phyloP scores from a whole-genome alignment of 2,888 invertebrate species.

The Tenthredo notha region DNA sequence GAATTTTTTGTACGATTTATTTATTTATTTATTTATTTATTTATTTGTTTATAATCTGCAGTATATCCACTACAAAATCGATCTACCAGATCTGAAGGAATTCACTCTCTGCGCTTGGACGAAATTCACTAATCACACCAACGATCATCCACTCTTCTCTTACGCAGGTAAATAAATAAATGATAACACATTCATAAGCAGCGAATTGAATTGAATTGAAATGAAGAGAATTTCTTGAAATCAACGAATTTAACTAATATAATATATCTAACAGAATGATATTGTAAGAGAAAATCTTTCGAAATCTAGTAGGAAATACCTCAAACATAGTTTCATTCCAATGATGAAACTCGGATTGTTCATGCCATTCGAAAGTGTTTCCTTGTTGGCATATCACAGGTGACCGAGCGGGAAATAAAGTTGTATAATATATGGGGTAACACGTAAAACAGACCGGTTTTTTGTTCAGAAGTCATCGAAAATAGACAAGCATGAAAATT shows the following conservation, averaged over 20 bases:
- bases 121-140: constrained; percentile 90
- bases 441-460: too few relatives aligned
- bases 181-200: neutral
- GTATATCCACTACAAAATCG: constrained; percentile 87
- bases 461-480: too few relatives aligned
- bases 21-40: constrained; percentile 61
- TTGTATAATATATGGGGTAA: too few relatives aligned
- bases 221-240: neutral
- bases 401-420: neutral
- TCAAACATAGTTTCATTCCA: neutral
- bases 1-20: neutral
- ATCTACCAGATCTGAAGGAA: constrained; percentile 88
- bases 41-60: constrained; percentile 79
- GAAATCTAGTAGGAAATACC: neutral
- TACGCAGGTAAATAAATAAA: constrained; percentile 83
- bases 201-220: too few relatives aligned
- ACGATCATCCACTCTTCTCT: constrained; percentile 91
- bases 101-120: constrained; percentile 92
- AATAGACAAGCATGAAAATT: too few relatives aligned
- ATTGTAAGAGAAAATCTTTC: neutral
- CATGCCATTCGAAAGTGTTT: constrained; percentile 42
- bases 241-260: neutral
- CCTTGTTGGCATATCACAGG: neutral
- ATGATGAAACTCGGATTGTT: constrained; percentile 35
- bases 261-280: neutral